Base-by-base conservation (phyloP, 2,797 vertebrate genomes). In the Rhynchonycteris naso region DNA sequence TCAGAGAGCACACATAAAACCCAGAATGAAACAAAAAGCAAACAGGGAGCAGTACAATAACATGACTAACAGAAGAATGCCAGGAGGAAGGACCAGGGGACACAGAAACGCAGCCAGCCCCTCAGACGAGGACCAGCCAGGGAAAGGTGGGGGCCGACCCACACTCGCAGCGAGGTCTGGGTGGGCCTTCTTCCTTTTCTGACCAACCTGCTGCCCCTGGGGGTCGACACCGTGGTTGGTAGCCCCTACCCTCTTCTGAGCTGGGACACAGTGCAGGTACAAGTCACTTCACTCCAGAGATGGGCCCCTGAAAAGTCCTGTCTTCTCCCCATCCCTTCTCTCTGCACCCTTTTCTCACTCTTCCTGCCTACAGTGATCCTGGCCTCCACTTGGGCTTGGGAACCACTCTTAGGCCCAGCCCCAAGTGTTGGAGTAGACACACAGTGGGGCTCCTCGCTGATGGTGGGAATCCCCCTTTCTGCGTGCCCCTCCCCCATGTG, bases 21-120 rank as follows among this genome's bases (percentile, higher is more conserved):
- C 33, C 65, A 66, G 92, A 94, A 61, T 54, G 33, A 87, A 83
- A 58, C 71, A 87, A 59, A 93, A 95, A 93, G 75, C 79, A 89
- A 95, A 94, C 91, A 96, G 83, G 88, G 94, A 94, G 30, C 65
- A 94, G 52, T 71, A 18, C 21, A 88, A 2, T 59, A 47, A 72
- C 22, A 28, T 56, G 68, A 38, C 59, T 26, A 75, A 72, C 59
- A 75, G 54, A 52, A 52, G 28, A 6, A 7, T 56, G 13, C 50
- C 30, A 4, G 33, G 71, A n/a, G 56, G 35, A 50, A 79, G 56
- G 43, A 38, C 24, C 22, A 5, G 26, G 65, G 35, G 75, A 72
- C 66, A 30, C 28, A 56, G 75, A 56, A 66, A 43, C 26, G 28
- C 63, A 69, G n/a, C 33, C 59, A 81, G 24, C 33, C 19, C 28